A percentile compares a stretch with the other conserved stretches of the same genome.
Conservation (phyloP, 30 jellyfish, hydroid and myxozoan genomes). For the Aurelia aurita region DNA sequence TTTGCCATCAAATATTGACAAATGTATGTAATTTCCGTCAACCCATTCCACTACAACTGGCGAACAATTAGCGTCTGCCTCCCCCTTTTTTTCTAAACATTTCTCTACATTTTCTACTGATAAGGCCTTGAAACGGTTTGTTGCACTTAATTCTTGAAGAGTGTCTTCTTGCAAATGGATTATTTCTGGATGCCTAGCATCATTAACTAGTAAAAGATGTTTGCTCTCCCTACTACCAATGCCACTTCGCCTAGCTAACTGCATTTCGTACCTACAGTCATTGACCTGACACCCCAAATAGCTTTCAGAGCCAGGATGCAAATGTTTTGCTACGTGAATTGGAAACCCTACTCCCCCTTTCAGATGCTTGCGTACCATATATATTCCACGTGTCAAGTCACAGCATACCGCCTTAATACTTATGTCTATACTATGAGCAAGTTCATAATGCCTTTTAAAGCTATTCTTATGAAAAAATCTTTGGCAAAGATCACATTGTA, state of each 20-base stretch:
- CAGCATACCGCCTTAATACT: conserved; percentile 16
- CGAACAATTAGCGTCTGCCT: neutral
- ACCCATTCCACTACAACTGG: conserved; percentile 28
- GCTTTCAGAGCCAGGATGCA: neutral
- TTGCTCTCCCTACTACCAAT: conserved; percentile 26
- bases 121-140: conserved; percentile 7
- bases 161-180: neutral
- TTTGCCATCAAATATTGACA: conserved; percentile 31
- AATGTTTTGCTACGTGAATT: conserved; percentile 38
- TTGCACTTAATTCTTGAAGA: conserved; percentile 12
- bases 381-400: conserved; percentile 10
- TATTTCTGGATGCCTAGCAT: conserved; percentile 16
- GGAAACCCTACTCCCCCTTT: conserved; percentile 55
- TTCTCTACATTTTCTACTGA: conserved; percentile 23
- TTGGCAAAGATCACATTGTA: conserved; percentile 11
- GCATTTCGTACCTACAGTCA: conserved; percentile 23
- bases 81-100: conserved; percentile 6
- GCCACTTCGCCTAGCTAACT: conserved; percentile 44
- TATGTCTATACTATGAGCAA: neutral
- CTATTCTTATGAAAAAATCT: neutral
- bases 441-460: conserved; percentile 6
- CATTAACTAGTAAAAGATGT: conserved; percentile 31
- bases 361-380: conserved; percentile 16
- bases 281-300: conserved; percentile 34
- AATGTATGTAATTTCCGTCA: conserved; percentile 2